Base-by-base conservation (phyloP, 2,888 invertebrate species). In the Busseola fusca region DNA sequence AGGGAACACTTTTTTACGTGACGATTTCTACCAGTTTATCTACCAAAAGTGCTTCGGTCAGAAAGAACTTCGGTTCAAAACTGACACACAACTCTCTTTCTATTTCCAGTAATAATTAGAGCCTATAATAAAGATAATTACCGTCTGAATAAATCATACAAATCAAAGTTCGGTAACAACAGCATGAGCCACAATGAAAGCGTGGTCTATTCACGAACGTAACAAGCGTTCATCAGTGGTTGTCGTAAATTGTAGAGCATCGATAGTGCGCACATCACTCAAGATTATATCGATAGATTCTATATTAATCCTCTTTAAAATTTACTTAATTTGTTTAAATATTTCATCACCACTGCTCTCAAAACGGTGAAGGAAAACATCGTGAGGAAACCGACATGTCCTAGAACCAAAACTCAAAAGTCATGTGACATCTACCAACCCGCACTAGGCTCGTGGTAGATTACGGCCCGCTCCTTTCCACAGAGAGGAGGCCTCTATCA, bases 201-300 rank as follows among this genome's bases (percentile, higher is more conserved):
- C 27, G 34, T 48, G 25, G 63, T 48, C 45, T 67, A 67, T 72
- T 71, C 56, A 60, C 52, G 27, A 21, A 27, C 45, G 45, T 66
- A 57, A 67, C 52, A 64, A 64, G 60, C 40, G 57, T 48, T 64
- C 58, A 52, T 64, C 48, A 63, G 42, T 65, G 42, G 54, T 37
- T 27, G 37, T 10, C 21, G 25, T 42, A 14, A 45, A 66, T 63
- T 30, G n/a, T 48, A 34, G 42, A 59, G 21, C 34, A 34, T 27
- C 42, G 25, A 45, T 65, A 65, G 54, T 45, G 42, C 12, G 1
- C 6, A 30, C 27, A 4, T 45, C 30, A 25, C 18, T 58, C 16
- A 52, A 54, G 34, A 52, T 50, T 42, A 14, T 66, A 42, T 80
- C 81, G 71, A 80, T 76, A 66, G 14, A 59, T 74, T 77, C 10